phyloP scores from a whole-genome alignment of 2,797 vertebrate genomes.

The Amazonetta brasiliensis region DNA sequence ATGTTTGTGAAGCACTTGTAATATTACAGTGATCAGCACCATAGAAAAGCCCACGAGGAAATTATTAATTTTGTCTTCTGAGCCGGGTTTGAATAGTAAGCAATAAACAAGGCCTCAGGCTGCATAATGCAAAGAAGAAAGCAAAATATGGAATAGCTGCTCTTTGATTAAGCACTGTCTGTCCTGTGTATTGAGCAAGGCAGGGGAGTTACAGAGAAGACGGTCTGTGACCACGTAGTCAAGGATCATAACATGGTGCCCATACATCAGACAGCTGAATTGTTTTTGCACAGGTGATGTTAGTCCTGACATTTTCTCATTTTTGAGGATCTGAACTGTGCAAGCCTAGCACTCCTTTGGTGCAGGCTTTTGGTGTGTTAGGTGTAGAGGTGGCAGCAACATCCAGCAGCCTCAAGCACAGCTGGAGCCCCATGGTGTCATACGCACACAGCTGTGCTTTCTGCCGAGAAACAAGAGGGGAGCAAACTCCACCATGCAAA shows the following conservation, averaged over 20 bases:
- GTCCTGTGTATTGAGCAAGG: conserved; percentile 18
- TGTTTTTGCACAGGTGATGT: background rate
- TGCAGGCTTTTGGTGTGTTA: background rate
- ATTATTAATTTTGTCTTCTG: conserved; percentile 69
- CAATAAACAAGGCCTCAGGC: conserved; percentile 57
- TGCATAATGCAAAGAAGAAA: conserved; percentile 33
- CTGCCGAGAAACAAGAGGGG: background rate
- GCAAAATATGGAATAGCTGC: conserved; percentile 39
- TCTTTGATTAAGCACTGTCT: conserved; percentile 43
- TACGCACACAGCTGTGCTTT: background rate
- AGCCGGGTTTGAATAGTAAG: conserved; percentile 54
- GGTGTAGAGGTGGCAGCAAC: background rate
- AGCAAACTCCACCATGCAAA: background rate
- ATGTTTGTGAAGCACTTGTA: conserved; percentile 56
- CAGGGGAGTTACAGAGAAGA: background rate
- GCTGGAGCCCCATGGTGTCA: background rate
- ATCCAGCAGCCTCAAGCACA: background rate
- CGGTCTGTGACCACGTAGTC: background rate
- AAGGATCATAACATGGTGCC: background rate
- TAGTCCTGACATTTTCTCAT: background rate
- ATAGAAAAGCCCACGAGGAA: conserved; percentile 63
- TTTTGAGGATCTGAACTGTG: background rate
- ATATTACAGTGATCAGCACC: conserved; percentile 48
- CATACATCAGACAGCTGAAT: background rate
- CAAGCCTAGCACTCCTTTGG: background rate